Evolutionary conservation across 2,888 invertebrate genomes (phyloP), one percentile per base, ranked within the genome.

Genomic region (Gari tellinella): DNA sequence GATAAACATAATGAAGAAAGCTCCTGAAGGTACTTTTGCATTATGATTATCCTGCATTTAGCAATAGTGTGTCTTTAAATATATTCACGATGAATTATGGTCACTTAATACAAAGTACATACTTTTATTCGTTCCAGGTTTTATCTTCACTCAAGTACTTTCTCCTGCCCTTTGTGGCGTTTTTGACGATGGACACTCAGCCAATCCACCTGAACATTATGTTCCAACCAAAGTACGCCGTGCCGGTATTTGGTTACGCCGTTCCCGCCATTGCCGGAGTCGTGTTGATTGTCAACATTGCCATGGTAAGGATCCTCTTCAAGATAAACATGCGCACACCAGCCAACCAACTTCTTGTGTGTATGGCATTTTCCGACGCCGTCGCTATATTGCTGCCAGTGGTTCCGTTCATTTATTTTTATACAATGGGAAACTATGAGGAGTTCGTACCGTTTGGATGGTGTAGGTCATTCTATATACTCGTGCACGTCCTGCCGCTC

Each of bases 241-340:
- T 77, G 7, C 77, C 72, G 14, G 37, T 68, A 21, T 77, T 77
- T 53, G 77, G 77, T 5, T 77, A 61, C 31, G 41, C 58, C 2
- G 65, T 77, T 7, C 77, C 72, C 17, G 65, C 68, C 21, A 31
- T 77, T 37, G 68, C 72, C 19, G 15, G 61, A 1, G n/a, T 65
- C 15, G 64, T 77, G 10, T 25, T 72, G 14, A 26, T 65, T 10
- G 41, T 58, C 21, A 77, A 72, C 53, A 15, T 45, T 19, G 37
- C 61, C 8, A 57, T 77, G 68, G 53, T 72, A 2, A 57, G 70
- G 62, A 68, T 52, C 3, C 55, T 77, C 14, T 41, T 37, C 3
- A 43, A 62, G 41, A 64, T 37, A 43, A 56, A 77, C 25, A 77
- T 72, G 72, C 56, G 68, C 5, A 72, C 77, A 15, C 77, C 77